Evolutionary conservation across 1,140 invertebrate species (phyloP), one percentile per base, ranked within the genome.

Genomic region (Lucilia sericata): DNA sequence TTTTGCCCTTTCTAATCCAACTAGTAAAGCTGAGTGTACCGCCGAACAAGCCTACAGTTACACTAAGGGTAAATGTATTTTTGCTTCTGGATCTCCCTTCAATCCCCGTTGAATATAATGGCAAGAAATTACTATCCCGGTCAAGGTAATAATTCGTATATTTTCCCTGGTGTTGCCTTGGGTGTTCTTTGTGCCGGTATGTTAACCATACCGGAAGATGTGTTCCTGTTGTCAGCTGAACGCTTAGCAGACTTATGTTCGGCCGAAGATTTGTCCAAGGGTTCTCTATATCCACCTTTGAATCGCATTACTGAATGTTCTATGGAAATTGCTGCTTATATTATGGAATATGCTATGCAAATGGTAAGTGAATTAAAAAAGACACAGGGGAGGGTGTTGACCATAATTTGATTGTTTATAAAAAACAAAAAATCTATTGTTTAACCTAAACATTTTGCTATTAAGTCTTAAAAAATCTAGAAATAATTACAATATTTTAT

Each of bases 141-240:
- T 0, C 98, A 99, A 92, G 97, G 97, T 84, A 99, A 99, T 92
- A 99, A 99, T 92, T 96, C 98, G 0, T 99, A 99, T 91, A 98
- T 98, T 87, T 99, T 99, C 93, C 98, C 98, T 19, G 98, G 98
- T 34, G 94, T 99, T 17, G 97, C 96, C 21, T 92, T 99, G 7
- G 98, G 96, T 75, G 95, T 96, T 47, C 95, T 99, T 82, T 94
- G 93, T 87, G 94, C 95, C 60, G 96, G 96, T 81, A 95, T 98
- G 90, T 93, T 95, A 86, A 95, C 94, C 86, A 98, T 99, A 88
- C 94, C 95, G 1, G 97, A 99, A 87, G 95, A 97, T 85, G 93
- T 96, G 36, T 98, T 99, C 93, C 92, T 99, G 13, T 93, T 97
- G 8, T 95, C 98, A 30, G 97, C 98, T 30, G 93, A 96, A 93